phyloP scores from a whole-genome alignment of 2,888 invertebrate species.

The Ferdinandea cuprea region DNA sequence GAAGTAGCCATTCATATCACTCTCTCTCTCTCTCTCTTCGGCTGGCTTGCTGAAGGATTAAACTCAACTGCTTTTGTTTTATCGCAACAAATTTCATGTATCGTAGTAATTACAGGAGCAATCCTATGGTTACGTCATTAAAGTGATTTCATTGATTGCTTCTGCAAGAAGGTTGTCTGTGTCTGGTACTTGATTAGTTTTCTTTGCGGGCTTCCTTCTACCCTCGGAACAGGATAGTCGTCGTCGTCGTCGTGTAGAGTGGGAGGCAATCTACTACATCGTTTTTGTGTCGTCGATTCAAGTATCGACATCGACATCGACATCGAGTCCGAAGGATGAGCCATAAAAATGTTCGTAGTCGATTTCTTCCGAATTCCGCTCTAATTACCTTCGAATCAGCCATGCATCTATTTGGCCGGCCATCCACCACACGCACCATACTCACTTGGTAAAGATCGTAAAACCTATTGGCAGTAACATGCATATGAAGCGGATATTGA shows the following conservation, averaged over 20 bases:
- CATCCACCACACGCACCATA: constrained; percentile 48
- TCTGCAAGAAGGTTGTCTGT: constrained; percentile 55
- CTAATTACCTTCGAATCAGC: constrained; percentile 72
- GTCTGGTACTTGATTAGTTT: constrained; percentile 67
- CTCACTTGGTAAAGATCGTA: constrained; percentile 55
- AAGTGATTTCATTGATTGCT: constrained; percentile 73
- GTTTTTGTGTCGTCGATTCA: constrained; percentile 16
- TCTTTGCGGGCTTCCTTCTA: constrained; percentile 53
- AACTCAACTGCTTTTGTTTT: constrained; percentile 57
- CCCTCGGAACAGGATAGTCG: constrained; percentile 17
- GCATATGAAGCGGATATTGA: constrained; percentile 69
- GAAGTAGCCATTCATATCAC: neutral
- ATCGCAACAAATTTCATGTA: constrained; percentile 64
- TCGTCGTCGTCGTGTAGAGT: too few species aligned
- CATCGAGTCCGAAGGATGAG: constrained; percentile 60
- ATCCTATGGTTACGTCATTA: constrained; percentile 63
- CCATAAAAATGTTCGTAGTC: constrained; percentile 66
- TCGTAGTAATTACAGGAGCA: constrained; percentile 68
- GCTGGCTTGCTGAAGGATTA: constrained; percentile 49
- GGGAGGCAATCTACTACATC: constrained; percentile 47
- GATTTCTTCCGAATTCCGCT: constrained; percentile 70
- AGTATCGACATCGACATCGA: too few species aligned
- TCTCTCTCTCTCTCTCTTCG: too few species aligned
- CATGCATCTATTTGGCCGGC: constrained; percentile 56
- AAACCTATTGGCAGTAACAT: constrained; percentile 70